Evolutionary conservation across 1,140 invertebrate genomes (phyloP), one percentile per base, ranked within the genome.

Genomic region (Micrasema longulum): DNA sequence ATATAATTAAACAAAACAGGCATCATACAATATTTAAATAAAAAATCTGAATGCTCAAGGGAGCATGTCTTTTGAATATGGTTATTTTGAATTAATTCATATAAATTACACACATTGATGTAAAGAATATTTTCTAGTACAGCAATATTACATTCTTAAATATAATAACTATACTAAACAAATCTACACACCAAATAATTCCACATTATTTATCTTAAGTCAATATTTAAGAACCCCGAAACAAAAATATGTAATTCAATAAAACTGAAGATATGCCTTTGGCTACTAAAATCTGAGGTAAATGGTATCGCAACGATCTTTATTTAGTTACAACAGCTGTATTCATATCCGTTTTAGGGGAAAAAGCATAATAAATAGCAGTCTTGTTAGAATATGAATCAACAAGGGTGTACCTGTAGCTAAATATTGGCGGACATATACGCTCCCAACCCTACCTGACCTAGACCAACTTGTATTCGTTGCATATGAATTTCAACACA

Each of bases 401-500:
- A 64, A 48, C 55, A 60, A 55, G 0, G 22, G 16, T 62, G 16
- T n/a, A 14, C n/a, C 12, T 7, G 14, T 2, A 66, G 12, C 23
- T 70, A 63, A 22, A 18, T 41, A 18, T 64, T 52, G 16, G 43
- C 14, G 12, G 47, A 38, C 48, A 66, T 60, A 36, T 66, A 72
- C 3, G 53, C n/a, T 26, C 52, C 64, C 31, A 72, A 20, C 11
- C 53, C 55, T 7, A 62, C 43, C 5, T 91, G 89, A 73, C 91
- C 92, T 43, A 96, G 83, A 50, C 93, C 93, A 79, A 92, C 89
- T 81, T 96, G 93, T 77, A 98, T 97, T 79, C 95, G 93, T 79
- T 96, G 94, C 87, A 97, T 92, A 75, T 97, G 95, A 74, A 95
- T 90, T 84, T 98, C 95, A 11, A 98, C 91, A 79, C 90, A 90